Percentiles rank a stretch among this genome's conserved stretches.
These are phyloP conservation scores for Hoplodrina blanda DNA, from an alignment of 2,888 invertebrate genomes.

Conservation along the genomic window DNA sequence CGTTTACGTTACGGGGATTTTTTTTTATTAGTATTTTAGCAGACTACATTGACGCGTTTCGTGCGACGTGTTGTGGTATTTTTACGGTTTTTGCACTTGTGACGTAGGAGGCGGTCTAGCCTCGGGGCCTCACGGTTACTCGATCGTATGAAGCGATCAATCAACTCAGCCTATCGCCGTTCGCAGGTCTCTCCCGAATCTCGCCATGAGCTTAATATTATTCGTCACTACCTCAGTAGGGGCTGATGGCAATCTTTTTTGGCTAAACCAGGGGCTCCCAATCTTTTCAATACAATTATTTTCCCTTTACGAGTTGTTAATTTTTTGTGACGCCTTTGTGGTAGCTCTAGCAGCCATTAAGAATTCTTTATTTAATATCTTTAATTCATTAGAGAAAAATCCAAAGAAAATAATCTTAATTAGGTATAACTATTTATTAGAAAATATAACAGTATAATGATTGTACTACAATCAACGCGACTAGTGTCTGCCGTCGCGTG, in stretches of 20 bases:
- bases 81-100: slow-evolving; percentile 51
- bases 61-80: slow-evolving; percentile 44
- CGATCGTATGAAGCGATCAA: slow-evolving; percentile 50
- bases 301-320: too few species aligned
- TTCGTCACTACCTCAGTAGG: slow-evolving; percentile 22
- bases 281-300: too few species aligned
- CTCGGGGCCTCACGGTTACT: slow-evolving; percentile 54
- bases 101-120: slow-evolving; percentile 50
- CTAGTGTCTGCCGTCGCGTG: too few species aligned
- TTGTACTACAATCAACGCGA: too few species aligned
- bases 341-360: too few species aligned
- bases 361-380: too few species aligned
- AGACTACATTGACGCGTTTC: slow-evolving; percentile 48
- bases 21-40: slow-evolving; percentile 31
- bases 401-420: too few species aligned
- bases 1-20: slow-evolving; percentile 46
- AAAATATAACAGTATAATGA: too few species aligned
- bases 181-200: slow-evolving; percentile 34
- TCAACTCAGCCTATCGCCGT: slow-evolving; percentile 42
- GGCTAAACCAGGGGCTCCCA: neutral
- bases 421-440: too few species aligned
- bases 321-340: too few species aligned
- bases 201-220: slow-evolving; percentile 1
- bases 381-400: too few species aligned
- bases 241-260: slow-evolving; percentile 13